Percentiles rank a stretch among this genome's conserved stretches.
These are phyloP conservation scores for Sebastes trivittatus DNA, from an alignment of 2,797 vertebrate species.

Conservation along the genomic window DNA sequence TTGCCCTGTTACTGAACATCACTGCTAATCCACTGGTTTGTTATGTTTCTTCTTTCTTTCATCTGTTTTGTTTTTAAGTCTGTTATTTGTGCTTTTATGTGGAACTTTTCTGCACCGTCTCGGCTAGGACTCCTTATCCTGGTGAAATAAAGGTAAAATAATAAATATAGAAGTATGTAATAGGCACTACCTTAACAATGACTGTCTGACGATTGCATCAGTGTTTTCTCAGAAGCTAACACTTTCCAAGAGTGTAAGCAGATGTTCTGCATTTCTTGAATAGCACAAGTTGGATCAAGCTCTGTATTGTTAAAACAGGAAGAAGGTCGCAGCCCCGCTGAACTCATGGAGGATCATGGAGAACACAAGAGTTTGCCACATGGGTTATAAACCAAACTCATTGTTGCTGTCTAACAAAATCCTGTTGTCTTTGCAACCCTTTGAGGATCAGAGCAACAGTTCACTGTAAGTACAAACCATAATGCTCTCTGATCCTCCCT, in stretches of 20 bases:
- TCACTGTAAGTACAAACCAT: neutral
- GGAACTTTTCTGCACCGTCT: neutral
- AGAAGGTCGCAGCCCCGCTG: neutral
- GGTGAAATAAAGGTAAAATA: neutral
- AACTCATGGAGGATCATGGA: constrained; percentile 6
- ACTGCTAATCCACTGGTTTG: neutral
- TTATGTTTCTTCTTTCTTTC: neutral
- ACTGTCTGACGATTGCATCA: neutral
- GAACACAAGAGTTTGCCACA: constrained; percentile 37
- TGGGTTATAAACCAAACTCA: constrained; percentile 5
- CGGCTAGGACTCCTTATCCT: neutral
- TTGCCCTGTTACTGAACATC: neutral
- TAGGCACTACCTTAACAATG: neutral
- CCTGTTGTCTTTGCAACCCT: neutral
- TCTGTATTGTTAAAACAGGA: constrained; percentile 39
- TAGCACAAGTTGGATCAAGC: constrained; percentile 51
- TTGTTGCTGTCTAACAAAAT: neutral
- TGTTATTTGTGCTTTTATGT: neutral
- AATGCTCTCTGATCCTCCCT: neutral
- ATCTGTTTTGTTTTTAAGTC: too few species aligned
- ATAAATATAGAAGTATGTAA: neutral
- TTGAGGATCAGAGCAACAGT: neutral
- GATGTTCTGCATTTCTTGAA: constrained; percentile 55
- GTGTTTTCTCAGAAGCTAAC: neutral
- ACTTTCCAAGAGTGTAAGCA: constrained; percentile 35